A percentile compares a stretch with the other conserved stretches of the same genome.
Evolutionary conservation across 2,113 vertebrate genomes (phyloP).

Genomic region (Dromiciops gliroides): DNA sequence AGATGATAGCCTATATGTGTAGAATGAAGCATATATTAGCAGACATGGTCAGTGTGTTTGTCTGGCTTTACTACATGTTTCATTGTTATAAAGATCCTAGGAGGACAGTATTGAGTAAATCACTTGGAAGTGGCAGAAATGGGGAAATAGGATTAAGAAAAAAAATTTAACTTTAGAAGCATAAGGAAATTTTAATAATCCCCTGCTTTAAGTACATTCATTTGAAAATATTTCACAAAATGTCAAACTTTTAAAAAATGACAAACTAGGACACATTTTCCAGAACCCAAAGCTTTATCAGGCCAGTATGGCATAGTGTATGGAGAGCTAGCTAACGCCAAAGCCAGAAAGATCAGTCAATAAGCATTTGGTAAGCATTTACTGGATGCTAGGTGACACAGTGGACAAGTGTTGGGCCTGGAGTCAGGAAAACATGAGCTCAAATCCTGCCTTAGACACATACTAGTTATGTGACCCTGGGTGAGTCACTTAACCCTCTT

Average conservation of each 20-base stretch:
- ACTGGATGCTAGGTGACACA: not conserved
- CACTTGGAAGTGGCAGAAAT: not conserved
- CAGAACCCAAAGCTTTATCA: constrained; percentile 26
- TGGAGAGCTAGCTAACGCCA: not conserved
- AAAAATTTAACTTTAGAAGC: not conserved
- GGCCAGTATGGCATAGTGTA: not conserved
- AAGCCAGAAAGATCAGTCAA: not conserved
- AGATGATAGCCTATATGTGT: not conserved
- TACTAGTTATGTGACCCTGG: not conserved
- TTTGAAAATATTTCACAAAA: constrained; percentile 37
- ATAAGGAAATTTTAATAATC: not conserved
- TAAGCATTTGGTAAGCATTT: not conserved
- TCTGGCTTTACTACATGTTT: not conserved
- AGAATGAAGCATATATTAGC: not conserved
- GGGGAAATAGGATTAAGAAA: not conserved
- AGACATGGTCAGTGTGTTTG: not conserved
- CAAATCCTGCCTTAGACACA: not conserved
- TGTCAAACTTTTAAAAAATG: constrained; percentile 44
- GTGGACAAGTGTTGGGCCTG: not conserved
- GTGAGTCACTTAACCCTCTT: not conserved
- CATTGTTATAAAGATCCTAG: not conserved
- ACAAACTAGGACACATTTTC: constrained; percentile 40
- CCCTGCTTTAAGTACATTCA: not conserved
- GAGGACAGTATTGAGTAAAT: not conserved
- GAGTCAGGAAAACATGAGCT: not conserved